Base-by-base conservation (phyloP, 2,888 invertebrate species). In the Apeira syringaria region DNA sequence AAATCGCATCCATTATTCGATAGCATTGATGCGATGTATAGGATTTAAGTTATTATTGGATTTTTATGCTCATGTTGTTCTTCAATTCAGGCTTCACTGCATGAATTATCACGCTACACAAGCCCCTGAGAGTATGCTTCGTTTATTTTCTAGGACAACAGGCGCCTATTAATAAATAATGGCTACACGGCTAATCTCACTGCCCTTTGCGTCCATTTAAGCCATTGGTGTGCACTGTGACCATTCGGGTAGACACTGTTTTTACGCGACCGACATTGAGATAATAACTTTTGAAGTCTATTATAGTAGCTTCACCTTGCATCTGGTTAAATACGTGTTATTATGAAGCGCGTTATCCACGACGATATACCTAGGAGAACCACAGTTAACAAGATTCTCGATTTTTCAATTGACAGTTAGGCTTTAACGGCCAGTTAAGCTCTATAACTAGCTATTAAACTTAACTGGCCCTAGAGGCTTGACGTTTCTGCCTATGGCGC, bases 121-220 rank as follows among this genome's bases (percentile, higher is more conserved):
- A 70, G 67, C 64, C 69, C 64, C 68, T 73, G 64, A 78, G 79
- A 74, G 60, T 63, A 80, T 80, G 88, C 80, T 80, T 66, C 68
- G 71, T 56, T 88, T 74, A 81, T 74, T 84, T 85, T 86, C 74
- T 88, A 79, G 88, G 85, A 69, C 80, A 78, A 69, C 77, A 75
- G 68, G 75, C 66, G 62, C 68, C 83, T 88, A 87, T 80, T 79
- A 77, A 81, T 87, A 87, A 80, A 74, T 75, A 76, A 78, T 75
- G 72, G 72, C 72, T 75, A 71, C 72, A 80, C 75, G 80, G 74
- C 78, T 79, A 76, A 78, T 77, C 74, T 78, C 73, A 64, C 77
- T 65, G 67, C 67, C 68, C 74, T 70, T 59, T 68, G 65, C 71
- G 67, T 73, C 73, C 63, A 68, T 61, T 42, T 51, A 49, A 50